A percentile compares a stretch with the other conserved stretches of the same genome.
phyloP scores from a whole-genome alignment of 2,797 vertebrate species.

The Malacoctenus gilli region DNA sequence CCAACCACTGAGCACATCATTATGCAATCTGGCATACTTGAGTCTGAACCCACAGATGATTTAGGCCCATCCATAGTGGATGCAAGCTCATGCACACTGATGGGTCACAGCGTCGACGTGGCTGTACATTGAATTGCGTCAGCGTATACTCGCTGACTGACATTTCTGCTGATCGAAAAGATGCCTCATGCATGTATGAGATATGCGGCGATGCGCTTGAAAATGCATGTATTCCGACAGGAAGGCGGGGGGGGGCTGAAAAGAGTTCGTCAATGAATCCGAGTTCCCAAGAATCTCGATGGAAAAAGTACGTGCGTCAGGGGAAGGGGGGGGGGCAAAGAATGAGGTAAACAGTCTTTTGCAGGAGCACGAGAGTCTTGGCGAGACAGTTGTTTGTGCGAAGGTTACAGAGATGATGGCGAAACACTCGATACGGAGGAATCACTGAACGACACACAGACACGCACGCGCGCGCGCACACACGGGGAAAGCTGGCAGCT shows the following conservation, averaged over 20 bases:
- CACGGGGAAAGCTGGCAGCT: conserved; percentile 15
- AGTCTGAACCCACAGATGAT: conserved; percentile 12
- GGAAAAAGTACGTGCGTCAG: conserved; percentile 34
- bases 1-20: conserved; percentile 9
- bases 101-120: conserved; percentile 17
- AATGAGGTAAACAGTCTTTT: conserved; percentile 18
- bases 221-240: conserved; percentile 34
- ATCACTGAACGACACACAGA: too few relatives aligned
- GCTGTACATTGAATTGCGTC: conserved; percentile 10
- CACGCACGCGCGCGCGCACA: conserved; percentile 8
- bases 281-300: conserved; percentile 28
- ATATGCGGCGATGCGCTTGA: conserved; percentile 23
- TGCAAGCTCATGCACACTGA: conserved; percentile 16
- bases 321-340: conserved; percentile 36
- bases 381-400: too few relatives aligned
- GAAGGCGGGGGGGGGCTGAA: conserved; percentile 29
- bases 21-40: conserved; percentile 25
- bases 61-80: conserved; percentile 20
- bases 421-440: too few relatives aligned
- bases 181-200: conserved; percentile 43
- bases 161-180: conserved; percentile 6
- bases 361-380: too few relatives aligned
- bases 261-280: conserved; percentile 22
- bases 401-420: too few relatives aligned
- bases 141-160: conserved; percentile 14